A percentile compares a stretch with the other conserved stretches of the same genome.
Conservation (phyloP, 2,797 vertebrate species). For the Artibeus jamaicensis region DNA sequence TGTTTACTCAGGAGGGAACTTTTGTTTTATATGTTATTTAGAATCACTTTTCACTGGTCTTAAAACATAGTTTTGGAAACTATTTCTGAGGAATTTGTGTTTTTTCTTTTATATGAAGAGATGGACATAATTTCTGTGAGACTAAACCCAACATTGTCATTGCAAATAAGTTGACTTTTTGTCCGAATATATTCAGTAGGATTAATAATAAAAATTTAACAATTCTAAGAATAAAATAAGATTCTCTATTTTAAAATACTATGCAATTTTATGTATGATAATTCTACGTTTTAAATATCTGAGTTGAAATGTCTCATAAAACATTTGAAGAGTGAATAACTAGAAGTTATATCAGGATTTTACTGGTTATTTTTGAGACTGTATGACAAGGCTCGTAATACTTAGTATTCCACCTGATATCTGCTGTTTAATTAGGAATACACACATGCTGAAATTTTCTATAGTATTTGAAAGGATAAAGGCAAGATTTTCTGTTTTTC, state of each 20-base stretch:
- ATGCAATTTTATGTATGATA: not conserved
- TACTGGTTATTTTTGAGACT: not conserved
- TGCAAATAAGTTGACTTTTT: not conserved
- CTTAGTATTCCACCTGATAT: not conserved
- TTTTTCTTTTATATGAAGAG: not conserved
- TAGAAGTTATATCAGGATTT: not conserved
- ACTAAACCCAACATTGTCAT: not conserved
- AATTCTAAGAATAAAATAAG: not conserved
- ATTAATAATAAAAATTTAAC: not conserved
- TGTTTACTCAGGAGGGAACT: not conserved
- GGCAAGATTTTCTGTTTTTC: not conserved
- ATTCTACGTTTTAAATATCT: not conserved
- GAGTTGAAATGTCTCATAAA: not conserved
- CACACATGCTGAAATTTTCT: not conserved
- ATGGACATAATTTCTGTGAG: not conserved
- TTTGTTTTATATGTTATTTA: slow-evolving; percentile 34
- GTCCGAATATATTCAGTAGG: not conserved
- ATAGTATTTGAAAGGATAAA: not conserved
- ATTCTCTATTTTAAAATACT: not conserved
- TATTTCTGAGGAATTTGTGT: slow-evolving; percentile 21
- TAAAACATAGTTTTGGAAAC: slow-evolving; percentile 9
- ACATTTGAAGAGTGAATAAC: not conserved
- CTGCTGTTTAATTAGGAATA: not conserved
- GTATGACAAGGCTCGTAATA: not conserved
- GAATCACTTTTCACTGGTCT: not conserved